Conservation (phyloP, 2,113 vertebrate genomes). For the Lophotis ruficrista region DNA sequence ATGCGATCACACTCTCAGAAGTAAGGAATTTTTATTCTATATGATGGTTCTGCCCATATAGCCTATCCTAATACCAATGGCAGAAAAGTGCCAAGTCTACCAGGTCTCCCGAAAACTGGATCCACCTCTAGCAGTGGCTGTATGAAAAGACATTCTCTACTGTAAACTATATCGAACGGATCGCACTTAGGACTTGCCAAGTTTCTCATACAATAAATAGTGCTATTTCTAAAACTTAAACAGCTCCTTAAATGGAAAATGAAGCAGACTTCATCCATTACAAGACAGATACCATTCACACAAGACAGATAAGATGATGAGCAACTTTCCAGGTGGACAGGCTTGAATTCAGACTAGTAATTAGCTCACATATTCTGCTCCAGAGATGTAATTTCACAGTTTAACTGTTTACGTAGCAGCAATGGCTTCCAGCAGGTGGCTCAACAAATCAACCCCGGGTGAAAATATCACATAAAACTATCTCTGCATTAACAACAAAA, state of each 20-base stretch:
- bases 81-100: neutral
- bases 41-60: fast-evolving
- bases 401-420: neutral
- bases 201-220: neutral
- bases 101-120: neutral
- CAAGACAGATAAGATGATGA: neutral
- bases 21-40: fast-evolving
- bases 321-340: neutral
- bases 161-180: neutral
- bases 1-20: too few species aligned
- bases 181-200: neutral
- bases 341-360: slow-evolving; percentile 20
- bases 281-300: neutral
- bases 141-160: neutral
- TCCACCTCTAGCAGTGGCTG: neutral
- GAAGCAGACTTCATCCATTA: neutral
- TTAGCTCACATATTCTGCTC: neutral
- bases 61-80: fast-evolving
- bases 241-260: neutral
- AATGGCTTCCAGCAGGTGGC: neutral
- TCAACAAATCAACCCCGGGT: neutral
- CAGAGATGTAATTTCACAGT: fast-evolving
- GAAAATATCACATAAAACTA: neutral
- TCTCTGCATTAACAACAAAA: too few species aligned
- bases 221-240: neutral